These are phyloP conservation scores for Drosophila prostipennis DNA, from an alignment of 2,888 invertebrate genomes.

Conservation along the genomic window DNA sequence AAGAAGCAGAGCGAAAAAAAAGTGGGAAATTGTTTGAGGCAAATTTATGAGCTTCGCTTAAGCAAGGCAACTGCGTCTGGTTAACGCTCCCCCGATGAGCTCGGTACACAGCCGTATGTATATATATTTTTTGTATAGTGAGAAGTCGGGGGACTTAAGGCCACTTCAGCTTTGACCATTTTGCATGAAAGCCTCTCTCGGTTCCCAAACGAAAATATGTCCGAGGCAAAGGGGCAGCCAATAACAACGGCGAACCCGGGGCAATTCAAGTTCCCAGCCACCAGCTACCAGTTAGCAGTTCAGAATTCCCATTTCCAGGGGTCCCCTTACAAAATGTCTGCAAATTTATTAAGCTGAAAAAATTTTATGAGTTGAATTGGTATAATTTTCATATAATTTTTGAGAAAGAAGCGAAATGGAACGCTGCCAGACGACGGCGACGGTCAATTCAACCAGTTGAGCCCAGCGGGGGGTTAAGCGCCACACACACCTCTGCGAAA, in stretches of 20 bases:
- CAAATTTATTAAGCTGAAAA: conserved; percentile 80
- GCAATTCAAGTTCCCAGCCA: conserved; percentile 4
- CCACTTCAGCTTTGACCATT: conserved; percentile 26
- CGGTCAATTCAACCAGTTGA: conserved; percentile 18
- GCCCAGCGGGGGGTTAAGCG: conserved; percentile 51
- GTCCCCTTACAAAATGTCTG: conserved; percentile 72
- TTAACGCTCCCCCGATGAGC: conserved; percentile 32
- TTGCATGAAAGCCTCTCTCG: conserved; percentile 30
- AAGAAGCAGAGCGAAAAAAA: conserved; percentile 7
- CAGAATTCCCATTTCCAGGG: conserved; percentile 1
- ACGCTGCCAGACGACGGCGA: conserved; percentile 50
- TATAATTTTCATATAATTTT: conserved; percentile 83
- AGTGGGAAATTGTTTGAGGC: conserved; percentile 48
- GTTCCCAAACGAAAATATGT: conserved; percentile 11
- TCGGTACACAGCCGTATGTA: not conserved
- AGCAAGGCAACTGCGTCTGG: conserved; percentile 41
- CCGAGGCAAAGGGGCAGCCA: conserved; percentile 10
- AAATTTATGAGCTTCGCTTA: conserved; percentile 73
- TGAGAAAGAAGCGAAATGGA: conserved; percentile 71
- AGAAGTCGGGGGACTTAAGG: not conserved
- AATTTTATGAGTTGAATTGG: conserved; percentile 82
- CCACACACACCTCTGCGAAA: conserved; percentile 55
- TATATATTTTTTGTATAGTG: not conserved
- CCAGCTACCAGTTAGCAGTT: not conserved
- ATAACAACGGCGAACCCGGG: conserved; percentile 21